Percentiles rank a stretch among this genome's conserved stretches.
phyloP scores from a whole-genome alignment of 2,888 invertebrate genomes.

The Nomada flava region DNA sequence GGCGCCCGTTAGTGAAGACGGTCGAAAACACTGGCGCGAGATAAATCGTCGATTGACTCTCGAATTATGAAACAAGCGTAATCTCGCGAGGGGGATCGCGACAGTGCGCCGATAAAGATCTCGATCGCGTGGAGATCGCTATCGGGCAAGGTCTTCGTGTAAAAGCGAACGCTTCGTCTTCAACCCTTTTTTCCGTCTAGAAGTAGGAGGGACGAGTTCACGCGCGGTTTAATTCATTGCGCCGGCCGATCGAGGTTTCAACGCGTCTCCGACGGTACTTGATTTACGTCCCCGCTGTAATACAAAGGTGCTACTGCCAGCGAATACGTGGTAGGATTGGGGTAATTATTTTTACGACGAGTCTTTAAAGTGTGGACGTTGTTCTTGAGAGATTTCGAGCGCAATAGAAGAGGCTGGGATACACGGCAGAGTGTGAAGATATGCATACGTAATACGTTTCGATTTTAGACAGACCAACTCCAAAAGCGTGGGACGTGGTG shows the following conservation, averaged over 20 bases:
- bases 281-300: not conserved
- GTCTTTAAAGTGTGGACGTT: too few species aligned
- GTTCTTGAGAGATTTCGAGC: too few species aligned
- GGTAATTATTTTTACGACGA: too few species aligned
- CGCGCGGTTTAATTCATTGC: not conserved
- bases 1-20: constrained; percentile 34
- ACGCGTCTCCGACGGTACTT: not conserved
- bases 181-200: not conserved
- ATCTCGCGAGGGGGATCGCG: constrained; percentile 42
- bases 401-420: too few species aligned
- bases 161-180: constrained; percentile 2
- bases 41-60: constrained; percentile 57
- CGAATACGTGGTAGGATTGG: too few species aligned
- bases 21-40: constrained; percentile 48
- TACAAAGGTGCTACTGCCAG: too few species aligned
- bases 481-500: too few species aligned
- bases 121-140: constrained; percentile 30
- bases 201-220: not conserved
- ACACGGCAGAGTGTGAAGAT: too few species aligned
- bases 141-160: constrained; percentile 12
- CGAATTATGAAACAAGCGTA: constrained; percentile 54
- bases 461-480: too few species aligned
- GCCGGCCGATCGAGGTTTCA: not conserved
- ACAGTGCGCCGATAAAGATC: constrained; percentile 38
- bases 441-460: too few species aligned